These are phyloP conservation scores for Halocaridina rubra DNA, from an alignment of 2,888 invertebrate species.

Conservation along the genomic window DNA sequence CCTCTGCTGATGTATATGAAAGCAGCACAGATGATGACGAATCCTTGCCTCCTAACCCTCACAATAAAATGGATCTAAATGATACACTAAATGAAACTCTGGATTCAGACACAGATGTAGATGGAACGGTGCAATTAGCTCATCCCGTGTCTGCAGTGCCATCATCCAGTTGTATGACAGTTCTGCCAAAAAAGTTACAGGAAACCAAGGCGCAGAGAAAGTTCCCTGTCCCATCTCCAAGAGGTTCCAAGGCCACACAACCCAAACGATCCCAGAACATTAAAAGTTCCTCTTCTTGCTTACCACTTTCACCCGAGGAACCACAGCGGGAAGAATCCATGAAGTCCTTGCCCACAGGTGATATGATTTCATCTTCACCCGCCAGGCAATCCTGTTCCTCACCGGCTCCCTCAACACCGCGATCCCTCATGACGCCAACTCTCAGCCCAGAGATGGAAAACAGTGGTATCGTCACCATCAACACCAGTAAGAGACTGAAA, in stretches of 20 bases:
- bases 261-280: not conserved
- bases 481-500: not conserved
- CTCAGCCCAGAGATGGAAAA: not conserved
- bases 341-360: not conserved
- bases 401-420: not conserved
- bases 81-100: slow-evolving; percentile 22
- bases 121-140: not conserved
- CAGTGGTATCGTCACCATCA: slow-evolving; percentile 20
- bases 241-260: slow-evolving; percentile 23
- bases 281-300: not conserved
- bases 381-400: not conserved
- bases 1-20: not conserved
- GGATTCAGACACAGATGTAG: slow-evolving; percentile 3
- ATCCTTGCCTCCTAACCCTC: not conserved
- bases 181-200: not conserved
- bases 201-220: not conserved
- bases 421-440: not conserved
- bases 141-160: not conserved
- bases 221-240: slow-evolving; percentile 34
- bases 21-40: slow-evolving; percentile 12
- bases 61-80: not conserved
- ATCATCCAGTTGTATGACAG: not conserved
- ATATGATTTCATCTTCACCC: not conserved
- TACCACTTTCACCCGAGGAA: not conserved
- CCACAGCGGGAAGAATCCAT: not conserved